phyloP scores from a whole-genome alignment of 1,140 invertebrate genomes.

The Temnothorax nylanderi region DNA sequence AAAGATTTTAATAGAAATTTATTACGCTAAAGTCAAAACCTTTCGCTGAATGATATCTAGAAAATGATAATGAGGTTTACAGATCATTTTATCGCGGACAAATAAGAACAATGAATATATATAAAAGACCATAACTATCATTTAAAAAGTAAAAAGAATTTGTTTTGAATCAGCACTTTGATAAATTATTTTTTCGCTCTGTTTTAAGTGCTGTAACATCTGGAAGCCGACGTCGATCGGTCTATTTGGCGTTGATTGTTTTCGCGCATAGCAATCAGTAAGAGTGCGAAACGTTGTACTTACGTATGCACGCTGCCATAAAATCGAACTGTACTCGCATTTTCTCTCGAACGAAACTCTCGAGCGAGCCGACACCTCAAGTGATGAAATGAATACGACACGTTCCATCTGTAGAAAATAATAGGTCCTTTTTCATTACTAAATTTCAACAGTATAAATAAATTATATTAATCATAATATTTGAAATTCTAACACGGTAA shows the following conservation, averaged over 20 bases:
- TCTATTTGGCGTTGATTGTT: slow-evolving; percentile 71
- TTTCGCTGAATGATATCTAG: not conserved
- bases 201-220: slow-evolving; percentile 13
- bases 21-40: not conserved
- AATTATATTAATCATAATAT: not conserved
- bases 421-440: not conserved
- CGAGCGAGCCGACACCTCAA: not conserved
- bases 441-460: slow-evolving; percentile 6
- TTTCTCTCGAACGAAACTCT: slow-evolving; percentile 13
- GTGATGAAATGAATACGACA: slow-evolving; percentile 25
- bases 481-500: not conserved
- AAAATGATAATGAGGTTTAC: not conserved
- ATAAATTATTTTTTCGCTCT: not conserved
- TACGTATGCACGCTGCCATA: slow-evolving; percentile 64
- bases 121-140: not conserved
- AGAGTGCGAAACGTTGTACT: slow-evolving; percentile 75
- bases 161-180: not conserved
- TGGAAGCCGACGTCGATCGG: slow-evolving; percentile 61
- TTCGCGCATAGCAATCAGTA: slow-evolving; percentile 78
- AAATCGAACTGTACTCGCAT: slow-evolving; percentile 37
- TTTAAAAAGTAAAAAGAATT: not conserved
- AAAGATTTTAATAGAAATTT: not conserved
- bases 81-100: not conserved
- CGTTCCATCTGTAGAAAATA: not conserved
- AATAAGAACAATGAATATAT: not conserved